These are phyloP conservation scores for Myripristis murdjan DNA, from an alignment of 2,797 vertebrate genomes.

Conservation along the genomic window DNA sequence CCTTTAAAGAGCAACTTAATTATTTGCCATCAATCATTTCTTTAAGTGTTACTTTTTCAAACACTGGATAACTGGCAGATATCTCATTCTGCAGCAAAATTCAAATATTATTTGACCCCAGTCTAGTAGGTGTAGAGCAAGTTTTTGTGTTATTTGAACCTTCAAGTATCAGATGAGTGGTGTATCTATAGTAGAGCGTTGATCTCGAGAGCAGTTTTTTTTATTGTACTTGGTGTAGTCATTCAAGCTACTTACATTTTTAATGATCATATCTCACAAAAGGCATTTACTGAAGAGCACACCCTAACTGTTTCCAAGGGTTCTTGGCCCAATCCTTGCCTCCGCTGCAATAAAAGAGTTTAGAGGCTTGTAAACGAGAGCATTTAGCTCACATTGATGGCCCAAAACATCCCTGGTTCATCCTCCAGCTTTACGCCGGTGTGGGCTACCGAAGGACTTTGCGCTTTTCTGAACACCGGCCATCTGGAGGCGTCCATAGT, in stretches of 20 bases:
- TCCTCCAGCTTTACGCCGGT: conserved; percentile 59
- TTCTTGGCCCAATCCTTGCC: conserved; percentile 44
- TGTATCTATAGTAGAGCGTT: conserved; percentile 22
- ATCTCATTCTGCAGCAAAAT: background rate
- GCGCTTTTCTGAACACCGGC: conserved; percentile 76
- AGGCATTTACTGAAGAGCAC: conserved; percentile 46
- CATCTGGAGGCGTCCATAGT: conserved; percentile 84
- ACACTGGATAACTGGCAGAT: no score
- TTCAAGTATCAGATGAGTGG: conserved; percentile 3
- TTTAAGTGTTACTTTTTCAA: conserved; percentile 25
- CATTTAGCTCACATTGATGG: conserved; percentile 60
- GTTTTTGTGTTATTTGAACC: background rate
- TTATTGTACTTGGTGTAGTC: conserved; percentile 27
- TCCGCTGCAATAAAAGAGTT: conserved; percentile 63
- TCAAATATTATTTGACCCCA: conserved; percentile 32
- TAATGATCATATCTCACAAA: conserved; percentile 51
- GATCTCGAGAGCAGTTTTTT: background rate
- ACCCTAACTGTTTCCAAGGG: conserved; percentile 45
- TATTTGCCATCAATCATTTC: conserved; percentile 31
- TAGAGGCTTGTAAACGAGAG: conserved; percentile 70
- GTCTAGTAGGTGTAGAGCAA: conserved; percentile 5
- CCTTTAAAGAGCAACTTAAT: conserved; percentile 49
- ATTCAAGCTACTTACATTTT: conserved; percentile 39
- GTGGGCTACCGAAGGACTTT: conserved; percentile 68
- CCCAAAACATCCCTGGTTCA: conserved; percentile 62